Base-by-base conservation (phyloP, 2,888 invertebrate species). In the Mystacides longicornis region DNA sequence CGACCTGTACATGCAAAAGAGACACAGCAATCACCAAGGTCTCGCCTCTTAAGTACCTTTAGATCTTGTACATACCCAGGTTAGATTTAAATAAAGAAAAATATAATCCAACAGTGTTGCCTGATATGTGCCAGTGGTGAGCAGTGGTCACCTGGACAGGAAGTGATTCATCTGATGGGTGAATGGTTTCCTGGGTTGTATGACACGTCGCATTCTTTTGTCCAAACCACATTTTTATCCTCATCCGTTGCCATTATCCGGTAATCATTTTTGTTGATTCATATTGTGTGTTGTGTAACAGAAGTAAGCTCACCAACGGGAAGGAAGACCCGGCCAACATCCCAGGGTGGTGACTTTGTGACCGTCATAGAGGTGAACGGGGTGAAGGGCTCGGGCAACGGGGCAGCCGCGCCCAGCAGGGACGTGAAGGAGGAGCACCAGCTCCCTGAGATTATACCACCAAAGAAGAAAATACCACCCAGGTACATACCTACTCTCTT, bases 361-460 rank as follows among this genome's bases (percentile, higher is more conserved):
- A 92, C 91, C 59, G 91, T 92, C 62, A 92, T 92, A 65, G 89
- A 90, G 81, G 90, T 92, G 37, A 91, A 90, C 71, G 91, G 90
- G 69, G 75, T 83, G 65, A 85, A 85, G 67, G 74, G 77, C 64
- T 77, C 76, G 46, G 70, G 69, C 59, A 67, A 67, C 21, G 69
- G 70, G 62, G 75, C 76, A 64, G 37, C 14, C 3, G 37, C 37
- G 3, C 3, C 37, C 4, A 37, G 14, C 14, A 37, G 16, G 37
- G 37, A 14, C 14, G 3, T 16, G 3, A 3, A 3, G 63, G 64
- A 67, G 46, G 74, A 75, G 19, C 71, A 75, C 5, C 71, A 75
- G 9, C 75, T 77, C 42, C 75, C 78, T 23, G 81, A 81, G 64
- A 72, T 77, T 27, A 69, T 79, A 53, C 78, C 80, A 60, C 75